A percentile compares a stretch with the other conserved stretches of the same genome.
These are phyloP conservation scores for Polyodon spathula DNA, from an alignment of 2,113 vertebrate genomes.

Conservation along the genomic window DNA sequence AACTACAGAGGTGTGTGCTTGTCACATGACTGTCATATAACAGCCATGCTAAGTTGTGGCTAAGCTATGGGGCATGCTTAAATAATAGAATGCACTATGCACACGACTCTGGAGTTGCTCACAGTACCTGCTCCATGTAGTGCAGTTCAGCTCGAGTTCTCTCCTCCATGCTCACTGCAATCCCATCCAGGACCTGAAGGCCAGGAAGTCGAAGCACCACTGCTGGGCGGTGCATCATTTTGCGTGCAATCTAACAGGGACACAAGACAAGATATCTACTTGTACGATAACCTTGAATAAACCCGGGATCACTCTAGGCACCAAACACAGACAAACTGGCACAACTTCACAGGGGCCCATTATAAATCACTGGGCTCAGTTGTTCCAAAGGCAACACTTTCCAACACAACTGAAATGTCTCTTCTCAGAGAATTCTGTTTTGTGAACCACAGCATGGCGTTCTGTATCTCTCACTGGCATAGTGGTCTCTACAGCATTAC, in stretches of 20 bases:
- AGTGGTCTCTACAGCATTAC: conserved; percentile 23
- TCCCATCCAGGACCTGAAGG: conserved; percentile 70
- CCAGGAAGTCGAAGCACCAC: conserved; percentile 56
- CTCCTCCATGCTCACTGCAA: conserved; percentile 59
- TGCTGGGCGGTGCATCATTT: conserved; percentile 52
- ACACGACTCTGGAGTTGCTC: no score
- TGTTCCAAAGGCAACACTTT: neutral
- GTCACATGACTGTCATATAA: no score
- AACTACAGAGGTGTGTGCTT: no score
- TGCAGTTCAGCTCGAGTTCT: conserved; percentile 60
- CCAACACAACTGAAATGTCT: conserved; percentile 34
- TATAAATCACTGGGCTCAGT: neutral
- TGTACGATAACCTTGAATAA: neutral
- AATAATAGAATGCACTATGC: no score
- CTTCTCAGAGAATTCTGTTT: neutral
- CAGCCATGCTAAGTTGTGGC: no score
- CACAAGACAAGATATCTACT: neutral
- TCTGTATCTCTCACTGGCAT: conserved; percentile 25
- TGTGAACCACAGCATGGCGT: conserved; percentile 12
- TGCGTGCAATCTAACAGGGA: conserved; percentile 52
- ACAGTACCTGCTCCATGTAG: conserved; percentile 46
- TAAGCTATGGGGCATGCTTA: no score
- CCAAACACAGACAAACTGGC: neutral
- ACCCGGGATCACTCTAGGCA: neutral
- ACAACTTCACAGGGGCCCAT: neutral